Percentiles rank a stretch among this genome's conserved stretches.
Conservation (phyloP, 2,113 vertebrate genomes). For the Sarotherodon lohbergeri region DNA sequence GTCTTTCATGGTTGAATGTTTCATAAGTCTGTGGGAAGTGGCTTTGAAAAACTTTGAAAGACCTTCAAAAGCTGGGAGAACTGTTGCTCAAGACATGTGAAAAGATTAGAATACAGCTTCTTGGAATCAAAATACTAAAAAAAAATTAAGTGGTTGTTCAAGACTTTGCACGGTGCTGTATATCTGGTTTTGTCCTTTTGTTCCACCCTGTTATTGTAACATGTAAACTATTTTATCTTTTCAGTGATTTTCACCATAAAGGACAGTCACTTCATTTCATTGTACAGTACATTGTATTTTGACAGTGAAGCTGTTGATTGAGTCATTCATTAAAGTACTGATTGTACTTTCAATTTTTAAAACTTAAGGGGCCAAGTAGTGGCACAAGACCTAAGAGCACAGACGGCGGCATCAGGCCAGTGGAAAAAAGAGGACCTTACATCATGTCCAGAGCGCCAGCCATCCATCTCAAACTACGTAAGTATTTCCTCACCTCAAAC, state of each 20-base stretch:
- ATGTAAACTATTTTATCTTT: not conserved
- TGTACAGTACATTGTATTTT: not conserved
- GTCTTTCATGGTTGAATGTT: not conserved
- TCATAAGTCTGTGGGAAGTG: not conserved
- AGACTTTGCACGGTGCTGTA: fast-evolving
- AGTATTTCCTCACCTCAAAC: conserved; percentile 44
- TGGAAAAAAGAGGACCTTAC: conserved; percentile 89
- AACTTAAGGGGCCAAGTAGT: conserved; percentile 37
- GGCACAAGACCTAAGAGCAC: conserved; percentile 50
- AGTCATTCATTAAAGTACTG: not conserved
- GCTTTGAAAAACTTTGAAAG: not conserved
- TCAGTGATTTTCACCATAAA: not conserved
- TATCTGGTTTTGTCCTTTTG: not conserved
- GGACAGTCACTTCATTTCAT: not conserved
- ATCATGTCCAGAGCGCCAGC: conserved; percentile 82
- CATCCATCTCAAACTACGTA: conserved; percentile 86
- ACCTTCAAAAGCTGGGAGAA: not conserved
- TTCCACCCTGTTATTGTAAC: not conserved
- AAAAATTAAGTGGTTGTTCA: not conserved
- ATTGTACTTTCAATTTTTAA: not conserved
- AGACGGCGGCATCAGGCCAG: conserved; percentile 50
- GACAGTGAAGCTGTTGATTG: not conserved
- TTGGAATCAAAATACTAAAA: not conserved
- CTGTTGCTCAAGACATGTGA: fast-evolving
- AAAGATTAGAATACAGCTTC: not conserved